These are phyloP conservation scores for Hepsetus odoe DNA, from an alignment of 2,113 vertebrate species.

Conservation along the genomic window DNA sequence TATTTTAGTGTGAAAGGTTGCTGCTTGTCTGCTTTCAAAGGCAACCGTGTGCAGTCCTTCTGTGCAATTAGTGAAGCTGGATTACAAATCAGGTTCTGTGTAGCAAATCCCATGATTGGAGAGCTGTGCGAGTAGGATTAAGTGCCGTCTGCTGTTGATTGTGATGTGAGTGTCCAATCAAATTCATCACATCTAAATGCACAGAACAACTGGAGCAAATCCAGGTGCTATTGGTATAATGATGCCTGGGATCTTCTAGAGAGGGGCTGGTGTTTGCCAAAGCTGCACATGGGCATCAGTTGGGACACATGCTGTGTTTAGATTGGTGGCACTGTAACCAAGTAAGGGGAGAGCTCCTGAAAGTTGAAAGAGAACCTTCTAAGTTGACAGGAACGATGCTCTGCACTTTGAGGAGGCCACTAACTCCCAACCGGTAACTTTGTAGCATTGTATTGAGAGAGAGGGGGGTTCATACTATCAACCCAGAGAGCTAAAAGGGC, in stretches of 20 bases:
- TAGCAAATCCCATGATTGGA: background rate
- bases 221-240: background rate
- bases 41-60: no score
- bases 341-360: background rate
- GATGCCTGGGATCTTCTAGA: background rate
- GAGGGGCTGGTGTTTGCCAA: no score
- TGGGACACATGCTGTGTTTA: background rate
- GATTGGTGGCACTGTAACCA: background rate
- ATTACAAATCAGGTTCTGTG: background rate
- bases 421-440: no score
- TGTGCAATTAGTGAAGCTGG: background rate
- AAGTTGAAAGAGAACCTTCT: background rate
- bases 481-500: no score
- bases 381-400: conserved; percentile 4
- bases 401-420: no score
- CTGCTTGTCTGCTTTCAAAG: no score
- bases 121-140: background rate
- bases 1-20: no score
- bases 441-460: no score
- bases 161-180: background rate
- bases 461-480: no score
- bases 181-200: background rate
- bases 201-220: background rate
- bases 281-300: background rate
- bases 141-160: background rate